These are phyloP conservation scores for Radopholus similis DNA, from an alignment of 1,140 invertebrate species.

Conservation along the genomic window DNA sequence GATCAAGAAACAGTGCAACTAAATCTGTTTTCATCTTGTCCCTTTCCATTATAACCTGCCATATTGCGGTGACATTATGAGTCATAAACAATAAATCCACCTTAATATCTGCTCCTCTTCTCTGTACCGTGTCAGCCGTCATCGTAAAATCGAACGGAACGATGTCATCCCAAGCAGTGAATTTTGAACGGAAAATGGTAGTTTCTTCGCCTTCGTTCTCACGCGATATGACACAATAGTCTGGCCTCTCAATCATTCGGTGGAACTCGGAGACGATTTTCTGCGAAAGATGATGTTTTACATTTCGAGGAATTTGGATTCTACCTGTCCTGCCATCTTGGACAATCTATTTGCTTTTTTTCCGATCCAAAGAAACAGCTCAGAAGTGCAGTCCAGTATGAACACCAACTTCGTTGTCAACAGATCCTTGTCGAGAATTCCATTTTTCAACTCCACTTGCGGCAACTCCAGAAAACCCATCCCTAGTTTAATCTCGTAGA, in stretches of 20 bases:
- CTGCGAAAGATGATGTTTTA: slow-evolving; percentile 14
- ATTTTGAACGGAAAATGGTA: slow-evolving; percentile 94
- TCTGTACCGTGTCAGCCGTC: slow-evolving; percentile 90
- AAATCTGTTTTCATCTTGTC: slow-evolving; percentile 76
- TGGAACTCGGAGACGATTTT: slow-evolving; percentile 55
- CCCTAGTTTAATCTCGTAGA: slow-evolving; percentile 90
- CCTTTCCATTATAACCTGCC: slow-evolving; percentile 62
- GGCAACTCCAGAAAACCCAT: slow-evolving; percentile 98
- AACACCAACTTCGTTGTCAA: slow-evolving; percentile 87
- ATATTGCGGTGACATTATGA: background rate
- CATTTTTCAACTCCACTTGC: slow-evolving; percentile 71
- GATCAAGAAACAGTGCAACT: slow-evolving; percentile 86
- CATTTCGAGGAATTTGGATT: background rate
- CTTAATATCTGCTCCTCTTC: slow-evolving; percentile 80
- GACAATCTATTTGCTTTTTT: slow-evolving; percentile 93
- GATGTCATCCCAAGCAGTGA: slow-evolving; percentile 95
- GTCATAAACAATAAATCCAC: slow-evolving; percentile 10
- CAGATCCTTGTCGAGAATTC: slow-evolving; percentile 68
- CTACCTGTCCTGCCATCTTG: slow-evolving; percentile 71
- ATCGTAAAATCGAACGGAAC: slow-evolving; percentile 97
- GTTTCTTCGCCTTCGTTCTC: slow-evolving; percentile 69
- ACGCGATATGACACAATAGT: slow-evolving; percentile 80
- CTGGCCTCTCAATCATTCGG: slow-evolving; percentile 79
- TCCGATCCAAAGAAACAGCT: slow-evolving; percentile 99
- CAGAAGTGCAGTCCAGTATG: slow-evolving; percentile 87